A percentile compares a stretch with the other conserved stretches of the same genome.
phyloP scores from a whole-genome alignment of 2,797 vertebrate genomes.

The Muraenolepis orangiensis region DNA sequence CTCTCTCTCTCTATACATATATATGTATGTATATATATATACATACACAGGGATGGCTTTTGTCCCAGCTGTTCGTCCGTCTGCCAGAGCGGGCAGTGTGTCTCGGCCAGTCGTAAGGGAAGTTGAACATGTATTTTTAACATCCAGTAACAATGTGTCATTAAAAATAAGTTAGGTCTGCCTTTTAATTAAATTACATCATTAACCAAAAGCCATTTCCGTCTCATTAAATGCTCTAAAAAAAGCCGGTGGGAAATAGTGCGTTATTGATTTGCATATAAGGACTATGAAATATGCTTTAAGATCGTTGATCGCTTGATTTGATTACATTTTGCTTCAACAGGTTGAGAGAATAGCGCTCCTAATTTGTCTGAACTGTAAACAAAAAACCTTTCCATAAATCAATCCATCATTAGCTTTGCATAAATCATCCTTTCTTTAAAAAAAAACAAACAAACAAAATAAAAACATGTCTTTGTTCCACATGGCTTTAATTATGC shows the following conservation, averaged over 20 bases:
- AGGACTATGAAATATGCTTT: constrained; percentile 11
- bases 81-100: background rate
- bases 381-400: constrained; percentile 62
- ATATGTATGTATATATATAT: background rate
- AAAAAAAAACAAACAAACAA: too few relatives aligned
- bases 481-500: constrained; percentile 59
- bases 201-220: constrained; percentile 30
- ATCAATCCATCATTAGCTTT: constrained; percentile 53
- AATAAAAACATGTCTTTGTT: constrained; percentile 37
- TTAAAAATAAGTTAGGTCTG: constrained; percentile 39
- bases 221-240: constrained; percentile 33
- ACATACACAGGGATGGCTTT: background rate
- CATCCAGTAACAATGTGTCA: constrained; percentile 33
- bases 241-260: constrained; percentile 20
- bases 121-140: background rate
- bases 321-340: constrained; percentile 50
- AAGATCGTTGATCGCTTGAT: constrained; percentile 39
- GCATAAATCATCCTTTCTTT: constrained; percentile 59
- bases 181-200: constrained; percentile 35
- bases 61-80: background rate
- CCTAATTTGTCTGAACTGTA: constrained; percentile 42
- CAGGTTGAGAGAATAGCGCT: constrained; percentile 50
- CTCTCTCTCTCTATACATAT: background rate
- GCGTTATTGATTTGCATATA: constrained; percentile 20
- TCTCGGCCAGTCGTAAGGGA: background rate